Evolutionary conservation across 1,140 invertebrate genomes (phyloP).

Genomic region (Lethrus apterus): DNA sequence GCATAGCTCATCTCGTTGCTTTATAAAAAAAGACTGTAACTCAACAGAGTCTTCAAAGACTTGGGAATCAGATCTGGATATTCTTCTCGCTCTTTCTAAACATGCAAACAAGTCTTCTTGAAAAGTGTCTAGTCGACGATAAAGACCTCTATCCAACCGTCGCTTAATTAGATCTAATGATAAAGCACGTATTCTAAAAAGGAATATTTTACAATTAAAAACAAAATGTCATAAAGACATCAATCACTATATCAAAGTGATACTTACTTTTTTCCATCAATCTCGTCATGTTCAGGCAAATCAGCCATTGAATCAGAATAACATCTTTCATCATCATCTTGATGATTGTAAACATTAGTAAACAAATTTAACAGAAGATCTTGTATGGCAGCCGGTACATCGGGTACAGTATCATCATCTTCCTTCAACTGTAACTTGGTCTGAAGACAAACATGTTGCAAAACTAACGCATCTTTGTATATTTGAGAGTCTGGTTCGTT

Average conservation of each 20-base stretch:
- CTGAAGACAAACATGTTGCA: conserved; percentile 87
- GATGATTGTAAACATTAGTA: conserved; percentile 89
- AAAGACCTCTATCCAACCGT: conserved; percentile 77
- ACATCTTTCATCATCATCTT: conserved; percentile 92
- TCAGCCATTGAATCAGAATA: conserved; percentile 95
- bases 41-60: conserved; percentile 93
- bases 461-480: conserved; percentile 93
- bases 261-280: conserved; percentile 58
- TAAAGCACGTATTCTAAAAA: conserved; percentile 60
- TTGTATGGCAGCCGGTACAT: conserved; percentile 81
- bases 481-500: conserved; percentile 99
- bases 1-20: conserved; percentile 66
- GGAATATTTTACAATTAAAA: neutral
- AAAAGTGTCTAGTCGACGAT: conserved; percentile 87
- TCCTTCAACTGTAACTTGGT: conserved; percentile 84
- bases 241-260: conserved; percentile 3
- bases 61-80: conserved; percentile 87
- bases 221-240: neutral
- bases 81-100: conserved; percentile 77
- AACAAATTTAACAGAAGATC: conserved; percentile 89
- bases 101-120: conserved; percentile 96
- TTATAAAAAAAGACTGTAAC: conserved; percentile 87
- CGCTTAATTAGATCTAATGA: conserved; percentile 81
- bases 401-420: conserved; percentile 78
- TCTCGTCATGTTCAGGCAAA: conserved; percentile 80